Evolutionary conservation across 2,113 vertebrate genomes (phyloP).

Genomic region (Rhinopomastus cyanomelas): DNA sequence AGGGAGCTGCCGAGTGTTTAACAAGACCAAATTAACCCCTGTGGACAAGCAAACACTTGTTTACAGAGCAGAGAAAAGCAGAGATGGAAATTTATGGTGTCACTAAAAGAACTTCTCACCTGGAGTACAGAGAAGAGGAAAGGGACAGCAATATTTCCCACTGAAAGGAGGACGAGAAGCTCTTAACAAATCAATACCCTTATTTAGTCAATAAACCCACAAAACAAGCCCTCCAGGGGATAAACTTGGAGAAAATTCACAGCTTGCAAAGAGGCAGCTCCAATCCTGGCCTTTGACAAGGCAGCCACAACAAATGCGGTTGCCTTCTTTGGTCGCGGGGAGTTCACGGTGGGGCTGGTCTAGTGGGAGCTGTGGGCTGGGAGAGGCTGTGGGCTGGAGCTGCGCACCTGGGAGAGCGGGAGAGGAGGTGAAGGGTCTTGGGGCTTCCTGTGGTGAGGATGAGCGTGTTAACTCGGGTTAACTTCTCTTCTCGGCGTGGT

Average conservation of each 20-base stretch:
- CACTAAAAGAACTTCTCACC: constrained; percentile 71
- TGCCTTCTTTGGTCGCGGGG: accelerated
- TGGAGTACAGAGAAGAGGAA: constrained; percentile 23
- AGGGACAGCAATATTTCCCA: constrained; percentile 65
- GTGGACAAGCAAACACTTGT: constrained; percentile 70
- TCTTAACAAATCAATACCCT: constrained; percentile 79
- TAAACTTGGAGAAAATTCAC: constrained; percentile 61
- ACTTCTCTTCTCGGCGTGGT: accelerated
- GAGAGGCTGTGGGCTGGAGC: neutral
- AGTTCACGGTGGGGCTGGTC: neutral
- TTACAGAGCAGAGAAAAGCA: constrained; percentile 69
- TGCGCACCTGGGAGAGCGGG: neutral
- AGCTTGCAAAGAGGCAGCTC: constrained; percentile 30
- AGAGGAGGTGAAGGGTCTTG: neutral
- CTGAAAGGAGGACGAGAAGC: constrained; percentile 71
- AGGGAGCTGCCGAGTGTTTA: constrained; percentile 42
- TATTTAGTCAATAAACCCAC: constrained; percentile 74
- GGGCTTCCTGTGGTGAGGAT: neutral
- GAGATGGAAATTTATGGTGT: constrained; percentile 75
- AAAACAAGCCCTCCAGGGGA: constrained; percentile 57
- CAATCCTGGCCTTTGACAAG: constrained; percentile 3
- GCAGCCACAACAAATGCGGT: accelerated
- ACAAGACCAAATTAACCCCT: constrained; percentile 74
- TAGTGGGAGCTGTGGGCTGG: accelerated
- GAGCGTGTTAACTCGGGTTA: neutral